phyloP scores from a whole-genome alignment of 2,888 invertebrate genomes.

The Rhagophthalmus giganteus region DNA sequence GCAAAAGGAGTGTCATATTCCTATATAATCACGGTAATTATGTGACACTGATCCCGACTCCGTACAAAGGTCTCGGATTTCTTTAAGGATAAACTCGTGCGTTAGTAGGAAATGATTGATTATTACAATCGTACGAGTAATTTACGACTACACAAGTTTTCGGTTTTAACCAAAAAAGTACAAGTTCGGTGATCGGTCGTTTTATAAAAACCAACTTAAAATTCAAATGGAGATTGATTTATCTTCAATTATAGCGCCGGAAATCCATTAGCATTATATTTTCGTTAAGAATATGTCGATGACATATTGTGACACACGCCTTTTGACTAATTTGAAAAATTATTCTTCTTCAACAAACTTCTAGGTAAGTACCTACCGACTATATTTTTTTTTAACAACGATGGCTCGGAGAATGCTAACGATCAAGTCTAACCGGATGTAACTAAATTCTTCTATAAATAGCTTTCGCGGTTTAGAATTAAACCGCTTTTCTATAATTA shows the following conservation, averaged over 20 bases:
- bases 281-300: background rate
- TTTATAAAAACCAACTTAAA: slow-evolving; percentile 5
- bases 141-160: background rate
- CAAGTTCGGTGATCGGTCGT: no score
- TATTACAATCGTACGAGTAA: background rate
- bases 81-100: slow-evolving; percentile 36
- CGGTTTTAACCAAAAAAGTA: no score
- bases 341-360: background rate
- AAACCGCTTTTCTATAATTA: no score
- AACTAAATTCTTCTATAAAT: no score
- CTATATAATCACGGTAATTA: slow-evolving; percentile 35
- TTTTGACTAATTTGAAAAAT: background rate
- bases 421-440: no score
- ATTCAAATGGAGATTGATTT: slow-evolving; percentile 4
- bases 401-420: no score
- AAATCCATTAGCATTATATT: slow-evolving; percentile 15
- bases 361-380: no score
- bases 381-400: no score
- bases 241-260: slow-evolving; percentile 7
- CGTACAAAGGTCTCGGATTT: slow-evolving; percentile 33
- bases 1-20: slow-evolving; percentile 37
- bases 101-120: slow-evolving; percentile 32
- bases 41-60: slow-evolving; percentile 37
- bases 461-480: no score
- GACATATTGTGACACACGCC: slow-evolving; percentile 1